A percentile compares a stretch with the other conserved stretches of the same genome.
Evolutionary conservation across 2,797 vertebrate species (phyloP).

Genomic region (Centropyge bicolor): DNA sequence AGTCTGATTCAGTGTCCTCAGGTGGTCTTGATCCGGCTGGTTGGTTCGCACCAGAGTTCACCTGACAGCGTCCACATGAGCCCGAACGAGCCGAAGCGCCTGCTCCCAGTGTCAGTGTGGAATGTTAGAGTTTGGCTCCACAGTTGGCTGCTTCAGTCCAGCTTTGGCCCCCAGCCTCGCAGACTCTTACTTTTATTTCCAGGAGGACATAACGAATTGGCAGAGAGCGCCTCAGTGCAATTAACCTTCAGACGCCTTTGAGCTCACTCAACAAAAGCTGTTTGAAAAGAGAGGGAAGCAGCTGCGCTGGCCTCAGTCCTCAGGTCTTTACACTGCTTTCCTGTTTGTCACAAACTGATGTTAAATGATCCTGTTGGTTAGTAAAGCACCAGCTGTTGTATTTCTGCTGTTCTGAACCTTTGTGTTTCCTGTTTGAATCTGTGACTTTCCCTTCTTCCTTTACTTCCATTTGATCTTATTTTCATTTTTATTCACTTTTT

Average conservation of each 20-base stretch:
- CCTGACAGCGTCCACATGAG: too few species aligned
- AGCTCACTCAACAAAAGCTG: conserved; percentile 32
- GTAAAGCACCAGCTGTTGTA: not conserved
- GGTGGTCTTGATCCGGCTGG: not conserved
- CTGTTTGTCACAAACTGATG: not conserved
- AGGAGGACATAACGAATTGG: conserved; percentile 20
- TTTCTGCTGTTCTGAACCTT: too few species aligned
- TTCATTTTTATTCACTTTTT: too few species aligned
- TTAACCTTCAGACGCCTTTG: conserved; percentile 59
- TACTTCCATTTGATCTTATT: not conserved
- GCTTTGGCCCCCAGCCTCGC: conserved; percentile 24
- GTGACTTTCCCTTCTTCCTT: not conserved
- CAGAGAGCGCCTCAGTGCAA: conserved; percentile 35
- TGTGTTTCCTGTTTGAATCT: not conserved
- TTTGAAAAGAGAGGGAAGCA: not conserved
- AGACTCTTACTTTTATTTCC: conserved; percentile 45
- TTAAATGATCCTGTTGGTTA: not conserved
- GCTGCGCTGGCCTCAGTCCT: not conserved
- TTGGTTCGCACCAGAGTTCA: not conserved
- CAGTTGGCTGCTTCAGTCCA: conserved; percentile 4
- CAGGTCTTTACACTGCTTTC: not conserved
- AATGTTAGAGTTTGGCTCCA: conserved; percentile 30
- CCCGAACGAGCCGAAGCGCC: not conserved
- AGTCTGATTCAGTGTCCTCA: too few species aligned
- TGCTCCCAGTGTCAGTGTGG: not conserved